A percentile compares a stretch with the other conserved stretches of the same genome.
phyloP scores from a whole-genome alignment of 2,888 invertebrate genomes.

The Seladonia tumulorum region DNA sequence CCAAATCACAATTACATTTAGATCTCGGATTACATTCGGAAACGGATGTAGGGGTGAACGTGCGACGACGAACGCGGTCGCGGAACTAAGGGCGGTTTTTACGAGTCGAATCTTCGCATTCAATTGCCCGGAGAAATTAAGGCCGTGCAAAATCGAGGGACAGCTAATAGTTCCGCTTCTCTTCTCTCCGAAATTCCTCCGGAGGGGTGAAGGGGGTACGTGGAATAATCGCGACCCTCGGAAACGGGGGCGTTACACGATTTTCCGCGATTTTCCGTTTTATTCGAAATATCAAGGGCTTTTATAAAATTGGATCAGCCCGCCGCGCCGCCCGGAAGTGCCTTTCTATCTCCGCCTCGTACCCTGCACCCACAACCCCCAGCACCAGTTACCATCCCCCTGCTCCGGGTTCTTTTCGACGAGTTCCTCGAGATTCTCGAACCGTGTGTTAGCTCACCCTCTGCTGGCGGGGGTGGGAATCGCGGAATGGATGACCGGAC shows the following conservation, averaged over 20 bases:
- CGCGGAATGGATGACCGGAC: slow-evolving; percentile 38
- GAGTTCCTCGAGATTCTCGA: slow-evolving; percentile 43
- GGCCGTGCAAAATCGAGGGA: slow-evolving; percentile 47
- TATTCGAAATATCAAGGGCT: slow-evolving; percentile 55
- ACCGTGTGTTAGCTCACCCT: background rate
- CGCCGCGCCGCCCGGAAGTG: slow-evolving; percentile 1
- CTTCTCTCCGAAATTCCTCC: slow-evolving; percentile 41
- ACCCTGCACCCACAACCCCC: background rate
- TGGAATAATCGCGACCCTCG: slow-evolving; percentile 44
- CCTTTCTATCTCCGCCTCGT: background rate
- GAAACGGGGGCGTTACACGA: slow-evolving; percentile 40
- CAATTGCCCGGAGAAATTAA: slow-evolving; percentile 53
- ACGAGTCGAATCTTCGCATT: slow-evolving; percentile 37
- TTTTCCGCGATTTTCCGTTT: slow-evolving; percentile 52
- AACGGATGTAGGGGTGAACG: background rate
- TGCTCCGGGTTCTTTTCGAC: background rate
- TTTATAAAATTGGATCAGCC: slow-evolving; percentile 58
- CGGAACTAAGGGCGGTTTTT: background rate
- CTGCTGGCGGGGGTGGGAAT: slow-evolving; percentile 22
- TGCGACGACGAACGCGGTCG: background rate
- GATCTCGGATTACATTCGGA: background rate
- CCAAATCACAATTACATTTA: background rate
- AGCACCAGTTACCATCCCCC: background rate
- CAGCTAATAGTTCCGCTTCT: slow-evolving; percentile 40
- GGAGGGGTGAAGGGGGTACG: background rate